Percentiles rank a stretch among this genome's conserved stretches.
Evolutionary conservation across 2,888 invertebrate species (phyloP).

Genomic region (Pandemis corylana): DNA sequence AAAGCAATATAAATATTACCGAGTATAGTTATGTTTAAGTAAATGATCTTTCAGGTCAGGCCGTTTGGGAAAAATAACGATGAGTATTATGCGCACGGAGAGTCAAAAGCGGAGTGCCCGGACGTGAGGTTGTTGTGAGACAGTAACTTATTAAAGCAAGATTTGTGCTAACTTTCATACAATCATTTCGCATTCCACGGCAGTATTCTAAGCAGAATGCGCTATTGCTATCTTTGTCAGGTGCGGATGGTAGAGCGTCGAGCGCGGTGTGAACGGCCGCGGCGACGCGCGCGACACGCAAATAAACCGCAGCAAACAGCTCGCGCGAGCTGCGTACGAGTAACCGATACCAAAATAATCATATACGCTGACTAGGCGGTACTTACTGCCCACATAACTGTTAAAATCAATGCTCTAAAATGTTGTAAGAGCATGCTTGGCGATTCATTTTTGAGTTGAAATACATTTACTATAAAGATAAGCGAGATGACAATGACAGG

Average conservation of each 20-base stretch:
- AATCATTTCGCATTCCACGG: not conserved
- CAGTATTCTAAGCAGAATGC: not conserved
- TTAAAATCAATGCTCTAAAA: not conserved
- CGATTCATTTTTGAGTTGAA: not conserved
- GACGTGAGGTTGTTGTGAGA: too few species aligned
- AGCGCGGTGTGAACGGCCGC: conserved; percentile 74
- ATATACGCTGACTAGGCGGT: not conserved
- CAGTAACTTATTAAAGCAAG: too few species aligned
- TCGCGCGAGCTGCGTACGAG: not conserved
- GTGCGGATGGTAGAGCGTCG: conserved; percentile 46
- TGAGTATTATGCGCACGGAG: too few species aligned
- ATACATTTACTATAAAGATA: too few species aligned
- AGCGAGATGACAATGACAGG: too few species aligned
- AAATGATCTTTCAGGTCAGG: too few species aligned
- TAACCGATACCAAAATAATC: conserved; percentile 6
- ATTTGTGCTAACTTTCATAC: not conserved
- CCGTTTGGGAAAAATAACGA: too few species aligned
- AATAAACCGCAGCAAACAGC: conserved; percentile 65
- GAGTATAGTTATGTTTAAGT: too few species aligned
- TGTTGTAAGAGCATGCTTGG: not conserved
- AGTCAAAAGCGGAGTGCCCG: too few species aligned
- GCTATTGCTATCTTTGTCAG: conserved; percentile 24
- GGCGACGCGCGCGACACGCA: conserved; percentile 76
- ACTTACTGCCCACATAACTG: not conserved
- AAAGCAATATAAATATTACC: too few species aligned